Evolutionary conservation across 35 echinoderm and acorn worm species (phyloP), one percentile per base, ranked within the genome.

Genomic region (Holothuria glaberrima): DNA sequence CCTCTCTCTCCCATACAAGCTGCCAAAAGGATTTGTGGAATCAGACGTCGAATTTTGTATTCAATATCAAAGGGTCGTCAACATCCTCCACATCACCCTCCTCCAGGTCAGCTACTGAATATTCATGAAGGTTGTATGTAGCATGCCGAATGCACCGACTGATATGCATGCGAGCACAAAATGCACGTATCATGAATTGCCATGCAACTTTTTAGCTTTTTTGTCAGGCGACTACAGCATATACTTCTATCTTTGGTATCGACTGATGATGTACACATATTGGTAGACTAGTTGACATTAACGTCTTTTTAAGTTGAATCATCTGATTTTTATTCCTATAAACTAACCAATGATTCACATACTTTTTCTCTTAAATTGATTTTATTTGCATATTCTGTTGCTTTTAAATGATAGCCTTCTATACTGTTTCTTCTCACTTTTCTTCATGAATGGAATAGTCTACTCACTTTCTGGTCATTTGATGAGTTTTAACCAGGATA

Each of bases 11-110:
- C 92, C 6, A 66, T 41, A 59, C 50, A 90, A 94, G 92, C 76
- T 94, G 92, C 88, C 88, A 90, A 56, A 30, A 58, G 88, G 92
- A 94, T 56, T 91, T 94, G 88, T 86, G 75, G 66, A 74, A 68
- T 17, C 36, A 72, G 29, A 59, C 36, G 13, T 80, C 92, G 27
- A 82, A 86, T 90, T 94, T 94, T 90, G 92, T 94, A 88, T 94
- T 94, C 89, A 86, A 86, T 89, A 75, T 46, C 67, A 94, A 94
- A 72, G 88, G 88, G 22, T 90, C 80, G 12, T 59, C 85, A 35
- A 68, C 85, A 21, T 69, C 85, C 61, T n/a, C 24, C 6, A 34
- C 61, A 21, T 87, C 85, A 63, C 17, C 61, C 66, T 35, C 61
- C 6, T 34, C 88, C 79, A 94, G 92, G 92, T 94, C 87, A 93